Evolutionary conservation across 2,888 invertebrate species (phyloP).

Genomic region (Xestoiulus laeticollis): DNA sequence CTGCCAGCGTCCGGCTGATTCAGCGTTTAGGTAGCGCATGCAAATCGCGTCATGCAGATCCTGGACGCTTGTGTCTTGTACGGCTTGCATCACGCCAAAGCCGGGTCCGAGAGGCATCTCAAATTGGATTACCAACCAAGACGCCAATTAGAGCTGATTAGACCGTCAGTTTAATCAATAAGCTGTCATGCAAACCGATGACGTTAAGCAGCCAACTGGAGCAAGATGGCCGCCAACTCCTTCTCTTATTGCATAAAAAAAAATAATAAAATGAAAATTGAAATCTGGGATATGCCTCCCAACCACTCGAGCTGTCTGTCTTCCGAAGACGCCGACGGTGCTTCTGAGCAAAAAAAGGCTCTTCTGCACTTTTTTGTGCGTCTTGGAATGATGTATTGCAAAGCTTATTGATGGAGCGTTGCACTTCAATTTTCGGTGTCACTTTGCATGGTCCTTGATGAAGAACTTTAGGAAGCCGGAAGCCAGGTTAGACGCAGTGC

Average conservation of each 20-base stretch:
- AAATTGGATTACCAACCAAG: not conserved
- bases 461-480: not conserved
- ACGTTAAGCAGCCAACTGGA: not conserved
- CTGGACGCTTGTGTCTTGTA: not conserved
- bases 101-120: not conserved
- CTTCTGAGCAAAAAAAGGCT: not conserved
- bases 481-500: no score
- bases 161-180: not conserved
- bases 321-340: not conserved
- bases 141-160: conserved; percentile 16
- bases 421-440: not conserved
- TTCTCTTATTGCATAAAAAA: not conserved
- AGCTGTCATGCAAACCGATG: not conserved
- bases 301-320: not conserved
- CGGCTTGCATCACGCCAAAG: not conserved
- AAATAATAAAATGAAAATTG: not conserved
- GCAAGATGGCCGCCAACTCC: not conserved
- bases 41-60: not conserved
- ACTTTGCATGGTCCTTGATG: not conserved
- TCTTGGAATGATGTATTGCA: not conserved
- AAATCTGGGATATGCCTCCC: not conserved
- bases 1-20: not conserved
- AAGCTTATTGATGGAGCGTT: not conserved
- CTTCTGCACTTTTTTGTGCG: not conserved
- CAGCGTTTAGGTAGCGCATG: not conserved